These are phyloP conservation scores for Rachycentron canadum DNA, from an alignment of 2,797 vertebrate species.

Conservation along the genomic window DNA sequence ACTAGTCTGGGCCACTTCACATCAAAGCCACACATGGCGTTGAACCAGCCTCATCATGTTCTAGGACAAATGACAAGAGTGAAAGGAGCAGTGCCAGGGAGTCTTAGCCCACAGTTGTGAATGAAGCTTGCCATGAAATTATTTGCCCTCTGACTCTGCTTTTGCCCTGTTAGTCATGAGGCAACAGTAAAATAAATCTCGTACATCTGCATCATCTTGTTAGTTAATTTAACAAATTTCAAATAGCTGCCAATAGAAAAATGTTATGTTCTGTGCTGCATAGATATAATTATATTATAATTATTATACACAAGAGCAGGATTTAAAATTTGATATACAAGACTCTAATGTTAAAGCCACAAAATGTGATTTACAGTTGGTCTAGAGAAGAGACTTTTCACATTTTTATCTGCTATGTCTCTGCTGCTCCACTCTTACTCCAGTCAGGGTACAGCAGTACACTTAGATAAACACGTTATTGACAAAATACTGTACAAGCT, in stretches of 20 bases:
- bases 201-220: conserved; percentile 4
- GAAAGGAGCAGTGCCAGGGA: conserved; percentile 54
- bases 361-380: background rate
- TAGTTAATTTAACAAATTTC: background rate
- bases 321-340: conserved; percentile 6
- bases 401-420: background rate
- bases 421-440: background rate
- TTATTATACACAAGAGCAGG: background rate
- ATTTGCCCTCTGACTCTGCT: conserved; percentile 27
- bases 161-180: conserved; percentile 22
- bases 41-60: conserved; percentile 59
- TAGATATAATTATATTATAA: too few relatives aligned
- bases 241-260: background rate
- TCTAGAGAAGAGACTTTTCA: background rate
- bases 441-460: background rate
- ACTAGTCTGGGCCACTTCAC: conserved; percentile 25
- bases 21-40: conserved; percentile 54
- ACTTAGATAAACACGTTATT: conserved; percentile 34
- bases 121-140: conserved; percentile 9
- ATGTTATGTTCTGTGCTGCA: background rate
- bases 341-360: background rate
- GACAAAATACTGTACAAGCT: conserved; percentile 25
- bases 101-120: conserved; percentile 41
- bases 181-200: background rate
- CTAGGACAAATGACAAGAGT: conserved; percentile 57